Evolutionary conservation across 2,888 invertebrate species (phyloP), one percentile per base, ranked within the genome.

Genomic region (Callinectes sapidus): DNA sequence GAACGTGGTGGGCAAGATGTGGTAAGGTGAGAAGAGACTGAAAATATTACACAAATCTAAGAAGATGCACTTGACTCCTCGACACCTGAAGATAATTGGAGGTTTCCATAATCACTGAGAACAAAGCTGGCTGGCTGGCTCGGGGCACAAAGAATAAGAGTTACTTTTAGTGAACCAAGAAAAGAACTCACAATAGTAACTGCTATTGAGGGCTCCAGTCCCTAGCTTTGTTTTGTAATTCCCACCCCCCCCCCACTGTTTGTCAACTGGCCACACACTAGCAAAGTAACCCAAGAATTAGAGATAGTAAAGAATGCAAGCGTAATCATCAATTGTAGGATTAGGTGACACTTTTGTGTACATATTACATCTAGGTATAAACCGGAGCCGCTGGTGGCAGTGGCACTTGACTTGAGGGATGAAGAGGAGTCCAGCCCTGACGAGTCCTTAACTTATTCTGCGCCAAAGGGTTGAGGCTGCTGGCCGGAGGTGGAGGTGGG

Each of bases 261-360:
- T 71, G 89, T 93, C 88, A 91, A 93, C 90, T 91, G 86, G 92
- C 91, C 91, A 90, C 92, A 89, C 89, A 93, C 92, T 91, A 93
- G 90, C 92, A 66, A 87, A 88, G 81, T 88, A 90, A 91, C 89
- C 91, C 88, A 90, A 92, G 90, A 85, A 89, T 85, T 92, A 92
- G 85, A 89, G 85, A 92, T 89, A 89, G 85, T 85, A 92, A 77
- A 85, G 85, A 92, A 92, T 87, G 90, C 89, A 89, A 92, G 90
- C 89, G 71, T 89, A 77, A 87, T 89, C 81, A 87, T 92, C 90
- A 90, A 87, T 89, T 81, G 91, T 48, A 81, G 89, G 90, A 92
- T 85, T 86, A 90, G 91, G 92, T 85, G 86, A 90, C 90, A 90
- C 92, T 61, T 87, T 87, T 87, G 55, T 89, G 55, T 88, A 88